Conservation (phyloP, 2,888 invertebrate genomes). For the Netelia melanura region DNA sequence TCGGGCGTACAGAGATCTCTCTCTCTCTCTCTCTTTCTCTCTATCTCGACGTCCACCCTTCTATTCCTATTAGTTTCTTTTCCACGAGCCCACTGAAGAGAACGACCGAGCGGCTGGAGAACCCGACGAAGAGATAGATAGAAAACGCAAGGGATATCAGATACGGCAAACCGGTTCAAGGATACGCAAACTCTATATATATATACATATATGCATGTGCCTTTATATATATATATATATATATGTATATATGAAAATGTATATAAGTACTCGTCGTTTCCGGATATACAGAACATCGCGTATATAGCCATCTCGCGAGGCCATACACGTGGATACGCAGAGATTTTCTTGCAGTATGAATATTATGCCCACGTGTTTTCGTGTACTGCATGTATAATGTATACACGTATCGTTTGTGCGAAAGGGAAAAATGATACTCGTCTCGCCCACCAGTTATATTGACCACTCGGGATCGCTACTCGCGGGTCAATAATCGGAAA, state of each 20-base stretch:
- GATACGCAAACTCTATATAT: slow-evolving; percentile 58
- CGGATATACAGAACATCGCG: slow-evolving; percentile 19
- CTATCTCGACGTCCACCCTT: slow-evolving; percentile 48
- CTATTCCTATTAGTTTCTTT: slow-evolving; percentile 56
- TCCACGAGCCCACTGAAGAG: slow-evolving; percentile 52
- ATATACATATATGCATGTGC: slow-evolving; percentile 21
- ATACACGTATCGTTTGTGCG: background rate
- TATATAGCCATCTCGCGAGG: background rate
- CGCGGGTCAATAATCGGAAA: background rate
- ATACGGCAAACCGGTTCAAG: slow-evolving; percentile 67
- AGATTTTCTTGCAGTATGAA: slow-evolving; percentile 37
- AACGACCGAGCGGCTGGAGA: slow-evolving; percentile 39
- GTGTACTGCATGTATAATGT: background rate
- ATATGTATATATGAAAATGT: slow-evolving; percentile 28
- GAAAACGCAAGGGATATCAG: slow-evolving; percentile 62
- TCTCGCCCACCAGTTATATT: background rate
- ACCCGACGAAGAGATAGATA: slow-evolving; percentile 50
- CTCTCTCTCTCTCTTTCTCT: background rate
- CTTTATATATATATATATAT: background rate
- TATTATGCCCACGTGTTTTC: slow-evolving; percentile 22
- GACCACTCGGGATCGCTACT: background rate
- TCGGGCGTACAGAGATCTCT: slow-evolving; percentile 29
- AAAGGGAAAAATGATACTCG: background rate
- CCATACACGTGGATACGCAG: slow-evolving; percentile 32
- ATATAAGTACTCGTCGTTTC: slow-evolving; percentile 35